Evolutionary conservation across 2,888 invertebrate species (phyloP), one percentile per base, ranked within the genome.

Genomic region (Eupithecia dodoneata): DNA sequence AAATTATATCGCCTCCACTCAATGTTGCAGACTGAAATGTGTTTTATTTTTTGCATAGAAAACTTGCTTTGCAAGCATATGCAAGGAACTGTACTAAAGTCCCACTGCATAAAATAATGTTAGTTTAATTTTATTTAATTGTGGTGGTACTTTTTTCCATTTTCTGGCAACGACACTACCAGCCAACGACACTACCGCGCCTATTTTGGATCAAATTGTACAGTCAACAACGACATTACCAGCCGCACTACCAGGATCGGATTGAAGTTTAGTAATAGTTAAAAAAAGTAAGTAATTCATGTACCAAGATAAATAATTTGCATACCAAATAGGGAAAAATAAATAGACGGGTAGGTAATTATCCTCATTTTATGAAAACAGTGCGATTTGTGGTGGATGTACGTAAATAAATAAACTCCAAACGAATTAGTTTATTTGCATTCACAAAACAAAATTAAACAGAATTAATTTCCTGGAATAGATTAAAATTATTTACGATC

Each of bases 401-500:
- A n/a, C 7, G 5, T 18, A 18, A 18, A 59, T 59, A 59, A 18
- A 18, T 59, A 10, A 59, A 59, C 18, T 18, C 0, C 9, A 9
- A 55, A n/a, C 7, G n/a, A 55, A 18, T 4, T 18, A 18, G 10
- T 18, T 59, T 59, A 59, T 59, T 59, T 18, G 59, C 59, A 18
- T 59, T 59, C 10, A 15, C 59, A 18, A 18, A 59, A 59, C 59
- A 59, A 59, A 59, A 59, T 52, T 52, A 15, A 55, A 55, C 55
- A 2, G n/a, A 55, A 55, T 55, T 55, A n/a, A 55, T 59, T 18
- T 59, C 59, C 18, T 1, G 55, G 18, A 18, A 59, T 59, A 59
- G 18, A 59, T 59, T 18, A 59, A 59, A 59, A 59, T 59, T 59
- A 59, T 59, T 66, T 4, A 66, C 42, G 65, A 66, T 66, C 42